phyloP scores from a whole-genome alignment of 2,113 vertebrate species.

The Ginglymostoma cirratum region DNA sequence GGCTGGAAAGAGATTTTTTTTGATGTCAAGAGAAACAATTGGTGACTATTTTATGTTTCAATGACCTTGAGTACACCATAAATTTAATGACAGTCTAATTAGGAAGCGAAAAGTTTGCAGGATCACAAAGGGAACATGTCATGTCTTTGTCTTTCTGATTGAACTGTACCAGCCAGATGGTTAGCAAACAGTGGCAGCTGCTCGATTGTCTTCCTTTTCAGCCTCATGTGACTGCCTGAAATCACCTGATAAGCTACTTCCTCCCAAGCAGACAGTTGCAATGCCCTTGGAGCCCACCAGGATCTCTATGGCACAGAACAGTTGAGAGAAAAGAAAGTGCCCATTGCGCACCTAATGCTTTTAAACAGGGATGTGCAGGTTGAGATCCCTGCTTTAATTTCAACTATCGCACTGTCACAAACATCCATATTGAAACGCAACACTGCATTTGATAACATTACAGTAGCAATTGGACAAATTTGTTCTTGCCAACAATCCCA shows the following conservation, averaged over 20 bases:
- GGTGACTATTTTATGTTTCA: background rate
- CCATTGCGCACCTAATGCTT: background rate
- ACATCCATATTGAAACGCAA: background rate
- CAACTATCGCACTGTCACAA: background rate
- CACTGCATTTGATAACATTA: background rate
- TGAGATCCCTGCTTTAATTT: background rate
- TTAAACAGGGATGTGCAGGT: background rate
- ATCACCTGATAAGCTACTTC: background rate
- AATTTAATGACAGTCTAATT: background rate
- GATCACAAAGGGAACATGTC: background rate
- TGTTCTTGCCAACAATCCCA: slow-evolving; percentile 4
- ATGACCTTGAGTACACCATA: background rate
- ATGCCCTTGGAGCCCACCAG: background rate
- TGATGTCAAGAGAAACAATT: background rate
- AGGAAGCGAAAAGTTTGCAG: background rate
- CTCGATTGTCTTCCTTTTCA: background rate
- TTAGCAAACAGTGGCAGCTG: background rate
- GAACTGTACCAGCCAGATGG: background rate
- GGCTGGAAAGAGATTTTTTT: background rate
- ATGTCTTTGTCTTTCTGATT: no score
- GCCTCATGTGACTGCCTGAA: background rate
- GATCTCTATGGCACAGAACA: background rate
- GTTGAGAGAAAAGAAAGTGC: background rate
- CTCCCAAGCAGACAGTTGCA: background rate
- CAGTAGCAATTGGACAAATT: background rate